Evolutionary conservation across 2,113 vertebrate species (phyloP), one percentile per base, ranked within the genome.

Genomic region (Spermophilus dauricus): DNA sequence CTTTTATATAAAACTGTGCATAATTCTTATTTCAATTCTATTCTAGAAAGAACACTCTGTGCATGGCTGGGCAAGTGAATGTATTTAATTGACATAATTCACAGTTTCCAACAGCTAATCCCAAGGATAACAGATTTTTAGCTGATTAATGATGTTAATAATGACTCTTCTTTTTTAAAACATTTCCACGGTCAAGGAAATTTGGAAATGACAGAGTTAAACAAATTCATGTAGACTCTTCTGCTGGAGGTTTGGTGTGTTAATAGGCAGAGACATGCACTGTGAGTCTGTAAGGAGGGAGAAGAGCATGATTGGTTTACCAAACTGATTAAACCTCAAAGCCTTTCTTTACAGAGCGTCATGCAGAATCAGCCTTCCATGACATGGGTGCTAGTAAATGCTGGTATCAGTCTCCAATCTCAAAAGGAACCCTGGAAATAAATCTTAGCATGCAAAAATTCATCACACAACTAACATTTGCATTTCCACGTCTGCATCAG

Each of bases 381-480:
- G 69, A 72, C 67, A 16, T 2, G 20, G 16, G 10, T 63, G 77
- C 85, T 80, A 48, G 30, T 63, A 83, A 93, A 73, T 58, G 65
- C 65, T 84, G 42, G 77, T 80, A 34, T 70, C 72, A 30, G 73
- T 51, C 85, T 96, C 61, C 77, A 30, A 73, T 63, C 53, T 91
- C 93, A 65, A 58, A 34, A 82, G 78, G 69, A 96, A 85, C 16
- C 51, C 56, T 70, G 61, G 88, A 45, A 95, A 90, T 42, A 76
- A 97, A 70, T 34, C 22, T 93, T 32, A 69, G 28, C 37, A 56
- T n/a, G 39, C 34, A 89, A 93, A 94, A 82, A 56, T 89, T 91
- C 86, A 95, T 45, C 61, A 83, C 53, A 56, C 76, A 89, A 26
- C 30, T 81, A 86, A 58, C 65, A 73, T 90, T 92, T 96, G 87